phyloP scores from a whole-genome alignment of 64 coral and sea anemone species.

The Trachythela sp. region DNA sequence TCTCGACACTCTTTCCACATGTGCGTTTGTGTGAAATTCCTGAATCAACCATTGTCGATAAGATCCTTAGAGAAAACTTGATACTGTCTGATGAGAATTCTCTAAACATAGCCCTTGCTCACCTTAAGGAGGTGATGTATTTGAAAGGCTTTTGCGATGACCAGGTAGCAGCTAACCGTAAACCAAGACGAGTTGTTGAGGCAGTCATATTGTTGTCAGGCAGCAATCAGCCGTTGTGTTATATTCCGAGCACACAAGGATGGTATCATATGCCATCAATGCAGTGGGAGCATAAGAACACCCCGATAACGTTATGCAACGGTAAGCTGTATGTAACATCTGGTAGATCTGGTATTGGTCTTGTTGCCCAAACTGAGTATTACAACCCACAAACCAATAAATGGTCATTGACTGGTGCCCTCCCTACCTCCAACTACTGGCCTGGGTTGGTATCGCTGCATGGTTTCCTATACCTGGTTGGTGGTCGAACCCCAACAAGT shows the following conservation, averaged over 20 bases:
- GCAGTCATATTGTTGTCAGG: conserved; percentile 21
- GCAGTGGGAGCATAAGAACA: conserved; percentile 21
- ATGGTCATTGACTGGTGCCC: background rate
- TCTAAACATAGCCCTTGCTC: background rate
- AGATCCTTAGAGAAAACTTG: conserved; percentile 1
- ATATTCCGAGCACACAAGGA: background rate
- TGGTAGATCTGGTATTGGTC: background rate
- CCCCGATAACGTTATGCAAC: conserved; percentile 21
- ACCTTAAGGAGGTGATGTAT: background rate
- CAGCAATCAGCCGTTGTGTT: conserved; percentile 1
- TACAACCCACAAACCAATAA: background rate
- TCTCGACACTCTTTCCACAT: conserved; percentile 8
- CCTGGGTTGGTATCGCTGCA: background rate
- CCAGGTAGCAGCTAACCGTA: background rate
- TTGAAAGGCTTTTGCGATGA: background rate
- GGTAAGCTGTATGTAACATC: conserved; percentile 16
- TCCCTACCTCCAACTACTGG: background rate
- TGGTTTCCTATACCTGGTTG: conserved; percentile 8
- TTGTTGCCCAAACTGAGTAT: background rate
- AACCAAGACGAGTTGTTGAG: background rate
- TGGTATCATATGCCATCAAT: conserved; percentile 28
- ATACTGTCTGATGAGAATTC: background rate
- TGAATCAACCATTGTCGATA: background rate
- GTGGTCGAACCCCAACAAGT: background rate
- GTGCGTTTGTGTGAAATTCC: conserved; percentile 9